These are phyloP conservation scores for Eciton burchellii DNA, from an alignment of 1,140 invertebrate species.

Conservation along the genomic window DNA sequence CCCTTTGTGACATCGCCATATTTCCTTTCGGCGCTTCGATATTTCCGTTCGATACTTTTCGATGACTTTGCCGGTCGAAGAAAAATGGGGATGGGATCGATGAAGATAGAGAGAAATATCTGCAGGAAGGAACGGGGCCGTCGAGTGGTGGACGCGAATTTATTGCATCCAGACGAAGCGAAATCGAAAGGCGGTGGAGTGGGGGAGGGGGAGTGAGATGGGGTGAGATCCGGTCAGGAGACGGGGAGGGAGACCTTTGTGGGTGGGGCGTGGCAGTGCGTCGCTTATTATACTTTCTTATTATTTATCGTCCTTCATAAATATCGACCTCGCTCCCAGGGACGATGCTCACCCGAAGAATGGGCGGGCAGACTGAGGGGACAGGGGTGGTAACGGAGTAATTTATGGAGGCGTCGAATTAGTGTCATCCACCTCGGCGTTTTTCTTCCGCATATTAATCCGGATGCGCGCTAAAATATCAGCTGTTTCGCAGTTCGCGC, in stretches of 20 bases:
- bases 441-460: slow-evolving; percentile 63
- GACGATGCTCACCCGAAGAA: background rate
- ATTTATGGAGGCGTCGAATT: slow-evolving; percentile 64
- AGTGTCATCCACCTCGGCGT: slow-evolving; percentile 46
- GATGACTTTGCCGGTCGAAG: background rate
- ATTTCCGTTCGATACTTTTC: slow-evolving; percentile 56
- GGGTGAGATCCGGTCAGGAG: background rate
- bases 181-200: slow-evolving; percentile 15
- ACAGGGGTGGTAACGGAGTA: background rate
- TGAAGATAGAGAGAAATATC: slow-evolving; percentile 26
- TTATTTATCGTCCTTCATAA: slow-evolving; percentile 71
- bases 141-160: slow-evolving; percentile 63
- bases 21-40: slow-evolving; percentile 5
- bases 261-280: slow-evolving; percentile 45
- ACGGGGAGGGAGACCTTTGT: background rate
- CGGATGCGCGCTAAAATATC: slow-evolving; percentile 26
- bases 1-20: background rate
- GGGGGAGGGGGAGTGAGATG: background rate
- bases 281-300: slow-evolving; percentile 73
- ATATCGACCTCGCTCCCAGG: slow-evolving; percentile 29
- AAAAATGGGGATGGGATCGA: background rate
- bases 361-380: background rate
- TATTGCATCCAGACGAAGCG: slow-evolving; percentile 54
- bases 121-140: slow-evolving; percentile 25
- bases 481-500: background rate